Evolutionary conservation across 2,888 invertebrate genomes (phyloP).

Genomic region (Lasioglossum pauxillum): DNA sequence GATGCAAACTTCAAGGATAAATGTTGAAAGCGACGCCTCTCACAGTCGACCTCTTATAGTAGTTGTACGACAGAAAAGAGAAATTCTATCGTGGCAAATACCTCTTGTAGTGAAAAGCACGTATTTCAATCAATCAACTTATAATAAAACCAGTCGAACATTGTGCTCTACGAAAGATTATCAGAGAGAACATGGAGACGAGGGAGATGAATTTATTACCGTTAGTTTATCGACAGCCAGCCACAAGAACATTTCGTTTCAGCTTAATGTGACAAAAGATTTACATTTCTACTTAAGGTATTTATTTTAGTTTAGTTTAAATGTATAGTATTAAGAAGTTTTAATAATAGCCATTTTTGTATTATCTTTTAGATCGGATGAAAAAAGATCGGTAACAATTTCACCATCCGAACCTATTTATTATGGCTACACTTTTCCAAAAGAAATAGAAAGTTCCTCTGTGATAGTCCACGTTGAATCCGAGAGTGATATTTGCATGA

Average conservation of each 20-base stretch:
- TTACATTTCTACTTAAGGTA: conserved; percentile 86
- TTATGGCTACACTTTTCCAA: conserved; percentile 87
- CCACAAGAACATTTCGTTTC: conserved; percentile 86
- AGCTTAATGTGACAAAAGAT: conserved; percentile 87
- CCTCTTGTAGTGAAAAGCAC: conserved; percentile 87
- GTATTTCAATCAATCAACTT: conserved; percentile 71
- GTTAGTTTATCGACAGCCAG: conserved; percentile 90
- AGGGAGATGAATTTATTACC: conserved; percentile 86
- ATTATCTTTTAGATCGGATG: conserved; percentile 66
- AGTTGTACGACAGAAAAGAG: conserved; percentile 90
- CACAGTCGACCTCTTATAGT: conserved; percentile 88
- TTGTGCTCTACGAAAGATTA: conserved; percentile 87
- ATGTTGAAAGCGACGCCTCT: conserved; percentile 84
- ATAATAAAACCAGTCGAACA: conserved; percentile 85
- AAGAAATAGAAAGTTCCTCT: conserved; percentile 82
- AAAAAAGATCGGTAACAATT: conserved; percentile 75
- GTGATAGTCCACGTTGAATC: conserved; percentile 89
- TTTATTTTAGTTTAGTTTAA: conserved; percentile 26
- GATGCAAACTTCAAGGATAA: conserved; percentile 77
- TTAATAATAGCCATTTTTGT: not conserved
- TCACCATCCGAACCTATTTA: conserved; percentile 88
- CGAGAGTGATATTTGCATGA: conserved; percentile 89
- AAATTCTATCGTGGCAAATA: conserved; percentile 92
- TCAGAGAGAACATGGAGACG: conserved; percentile 68
- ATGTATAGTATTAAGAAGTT: not conserved